Percentiles rank a stretch among this genome's conserved stretches.
phyloP scores from a whole-genome alignment of 1,140 invertebrate genomes.

The Drosophila kanapiae region DNA sequence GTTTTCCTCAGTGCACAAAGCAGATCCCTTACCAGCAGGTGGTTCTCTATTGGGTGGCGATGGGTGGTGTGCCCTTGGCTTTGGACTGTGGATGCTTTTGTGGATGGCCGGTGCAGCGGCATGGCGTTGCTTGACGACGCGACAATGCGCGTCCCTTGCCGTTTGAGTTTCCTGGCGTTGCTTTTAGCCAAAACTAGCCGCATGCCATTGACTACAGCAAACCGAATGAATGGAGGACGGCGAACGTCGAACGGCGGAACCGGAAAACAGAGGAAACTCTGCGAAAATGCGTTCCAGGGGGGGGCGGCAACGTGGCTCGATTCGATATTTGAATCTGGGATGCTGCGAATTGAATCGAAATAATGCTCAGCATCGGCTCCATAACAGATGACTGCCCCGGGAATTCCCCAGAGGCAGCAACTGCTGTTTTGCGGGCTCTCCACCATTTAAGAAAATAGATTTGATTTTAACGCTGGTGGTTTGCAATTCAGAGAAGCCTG shows the following conservation, averaged over 20 bases:
- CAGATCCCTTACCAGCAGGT: background rate
- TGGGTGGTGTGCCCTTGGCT: slow-evolving; percentile 4
- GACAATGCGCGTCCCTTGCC: slow-evolving; percentile 25
- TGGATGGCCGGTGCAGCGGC: background rate
- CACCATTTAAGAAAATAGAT: background rate
- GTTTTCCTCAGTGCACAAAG: background rate
- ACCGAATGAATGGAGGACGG: slow-evolving; percentile 34
- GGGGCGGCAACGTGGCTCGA: background rate
- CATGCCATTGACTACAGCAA: slow-evolving; percentile 49
- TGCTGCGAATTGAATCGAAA: slow-evolving; percentile 36
- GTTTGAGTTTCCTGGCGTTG: slow-evolving; percentile 2
- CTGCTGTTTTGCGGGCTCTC: background rate
- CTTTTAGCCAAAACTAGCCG: slow-evolving; percentile 32
- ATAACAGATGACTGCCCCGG: background rate
- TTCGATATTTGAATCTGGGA: slow-evolving; percentile 22
- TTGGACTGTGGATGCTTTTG: slow-evolving; percentile 1
- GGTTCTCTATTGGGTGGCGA: background rate
- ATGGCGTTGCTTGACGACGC: slow-evolving; percentile 26
- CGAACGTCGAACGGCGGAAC: slow-evolving; percentile 28
- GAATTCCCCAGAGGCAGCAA: background rate
- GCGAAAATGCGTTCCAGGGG: slow-evolving; percentile 11
- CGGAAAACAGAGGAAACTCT: slow-evolving; percentile 26
- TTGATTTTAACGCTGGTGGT: background rate
- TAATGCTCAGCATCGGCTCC: slow-evolving; percentile 19
- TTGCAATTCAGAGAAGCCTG: too few species aligned